phyloP scores from a whole-genome alignment of 1,140 invertebrate species.

The Trypoxylus dichotomus region DNA sequence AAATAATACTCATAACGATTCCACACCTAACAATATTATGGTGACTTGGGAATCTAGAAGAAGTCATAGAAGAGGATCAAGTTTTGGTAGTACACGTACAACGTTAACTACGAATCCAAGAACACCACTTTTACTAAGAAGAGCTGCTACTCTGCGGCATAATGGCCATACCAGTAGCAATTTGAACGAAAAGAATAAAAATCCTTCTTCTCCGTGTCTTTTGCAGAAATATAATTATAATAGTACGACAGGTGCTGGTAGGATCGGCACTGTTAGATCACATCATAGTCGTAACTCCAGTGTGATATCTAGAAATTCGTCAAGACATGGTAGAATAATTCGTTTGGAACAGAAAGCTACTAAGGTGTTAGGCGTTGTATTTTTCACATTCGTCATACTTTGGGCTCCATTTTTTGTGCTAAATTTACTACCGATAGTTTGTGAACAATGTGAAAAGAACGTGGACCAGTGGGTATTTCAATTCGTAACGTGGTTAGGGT shows the following conservation, averaged over 20 bases:
- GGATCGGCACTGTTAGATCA: conserved; percentile 54
- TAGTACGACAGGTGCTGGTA: conserved; percentile 53
- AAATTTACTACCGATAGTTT: conserved; percentile 79
- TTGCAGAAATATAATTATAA: conserved; percentile 61
- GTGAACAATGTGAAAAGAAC: conserved; percentile 72
- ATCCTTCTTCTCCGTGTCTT: conserved; percentile 54
- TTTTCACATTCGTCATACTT: conserved; percentile 90
- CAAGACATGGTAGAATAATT: conserved; percentile 78
- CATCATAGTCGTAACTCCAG: conserved; percentile 76
- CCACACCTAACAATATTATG: conserved; percentile 52
- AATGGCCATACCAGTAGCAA: conserved; percentile 41
- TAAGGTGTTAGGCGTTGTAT: conserved; percentile 91
- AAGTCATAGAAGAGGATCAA: conserved; percentile 57
- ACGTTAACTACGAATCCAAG: conserved; percentile 47
- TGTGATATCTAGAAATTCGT: conserved; percentile 76
- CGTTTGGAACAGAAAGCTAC: conserved; percentile 89
- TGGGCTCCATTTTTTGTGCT: conserved; percentile 94
- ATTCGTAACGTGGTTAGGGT: conserved; percentile 88
- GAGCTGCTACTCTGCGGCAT: conserved; percentile 49
- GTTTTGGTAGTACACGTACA: conserved; percentile 61
- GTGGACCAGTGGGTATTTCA: conserved; percentile 80
- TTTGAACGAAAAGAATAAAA: conserved; percentile 51
- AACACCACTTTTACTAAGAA: conserved; percentile 45
- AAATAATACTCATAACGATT: conserved; percentile 38
- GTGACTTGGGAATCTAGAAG: conserved; percentile 65